Conservation (phyloP, 1,140 invertebrate genomes). For the Mycetomoellerius zeteki region DNA sequence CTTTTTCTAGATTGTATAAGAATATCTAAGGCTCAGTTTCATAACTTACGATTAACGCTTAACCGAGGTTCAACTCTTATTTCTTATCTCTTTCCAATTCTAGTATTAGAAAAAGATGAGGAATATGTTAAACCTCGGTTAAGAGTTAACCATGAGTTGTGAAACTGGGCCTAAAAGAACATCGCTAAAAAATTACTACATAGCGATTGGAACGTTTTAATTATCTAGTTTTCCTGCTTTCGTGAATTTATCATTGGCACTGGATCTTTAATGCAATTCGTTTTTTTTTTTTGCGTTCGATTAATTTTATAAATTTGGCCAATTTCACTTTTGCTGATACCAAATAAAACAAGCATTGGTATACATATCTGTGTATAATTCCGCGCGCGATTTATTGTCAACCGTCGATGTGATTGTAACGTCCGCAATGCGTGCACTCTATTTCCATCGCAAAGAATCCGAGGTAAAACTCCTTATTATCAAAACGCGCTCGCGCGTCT, state of each 20-base stretch:
- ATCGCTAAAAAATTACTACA: too few species aligned
- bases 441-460: conserved; percentile 48
- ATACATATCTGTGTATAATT: not conserved
- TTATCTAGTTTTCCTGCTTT: not conserved
- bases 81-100: too few species aligned
- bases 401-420: not conserved
- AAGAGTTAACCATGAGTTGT: too few species aligned
- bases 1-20: too few species aligned
- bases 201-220: too few species aligned
- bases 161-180: too few species aligned
- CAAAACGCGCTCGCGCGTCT: conserved; percentile 22
- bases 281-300: not conserved
- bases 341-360: not conserved
- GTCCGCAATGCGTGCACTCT: conserved; percentile 11
- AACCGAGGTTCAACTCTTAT: too few species aligned
- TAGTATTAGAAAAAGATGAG: too few species aligned
- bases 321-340: not conserved
- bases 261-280: not conserved
- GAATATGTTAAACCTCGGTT: too few species aligned
- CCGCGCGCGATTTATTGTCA: not conserved
- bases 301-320: not conserved
- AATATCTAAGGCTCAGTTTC: too few species aligned
- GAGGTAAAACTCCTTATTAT: conserved; percentile 47
- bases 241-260: not conserved
- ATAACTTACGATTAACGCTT: too few species aligned